Base-by-base conservation (phyloP, 2,888 invertebrate species). In the Sphaerophoria taeniata region DNA sequence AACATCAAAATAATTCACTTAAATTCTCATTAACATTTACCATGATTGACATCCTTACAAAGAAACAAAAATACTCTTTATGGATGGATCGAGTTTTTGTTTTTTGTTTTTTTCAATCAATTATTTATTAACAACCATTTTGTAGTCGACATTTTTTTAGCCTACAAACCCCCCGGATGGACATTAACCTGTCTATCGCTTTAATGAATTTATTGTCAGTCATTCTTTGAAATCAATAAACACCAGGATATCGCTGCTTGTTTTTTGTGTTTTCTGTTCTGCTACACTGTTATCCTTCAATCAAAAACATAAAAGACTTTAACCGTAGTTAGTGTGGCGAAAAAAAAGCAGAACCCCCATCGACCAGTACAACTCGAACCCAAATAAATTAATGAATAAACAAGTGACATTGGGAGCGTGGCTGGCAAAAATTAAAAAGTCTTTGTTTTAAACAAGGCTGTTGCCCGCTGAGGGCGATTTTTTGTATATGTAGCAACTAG, bases 171-270 rank as follows among this genome's bases (percentile, higher is more conserved):
- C 16, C 16, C 36, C 16, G 24, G 56, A 34, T 49, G 90, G 90
- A 90, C 90, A 91, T 91, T 91, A 91, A 91, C 90, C 89, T 90
- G 90, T 91, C 91, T 90, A 91, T 91, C 90, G 90, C 89, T 90
- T 91, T 91, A 91, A 91, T 91, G 91, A 91, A 91, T 91, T 91
- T 91, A 91, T 91, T 91, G 89, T 77, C 85, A 60, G 58, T 73
- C 85, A 73, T 80, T 73, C 85, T 70, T 80, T 80, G 80, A 69
- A 81, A 73, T 80, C 76, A 77, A 71, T 73, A 70, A 81, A 81
- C 76, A 77, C 74, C 49, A 63, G 58, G 63, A 56, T 69, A 51
- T 60, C 61, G 31, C 33, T 39, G 2, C 47, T 58, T 60, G 36
- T 49, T 5, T 12, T 4, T n/a, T 36, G 39, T 12, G 6, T 36